Conservation (phyloP, 2,113 vertebrate genomes). For the Ameiurus melas region DNA sequence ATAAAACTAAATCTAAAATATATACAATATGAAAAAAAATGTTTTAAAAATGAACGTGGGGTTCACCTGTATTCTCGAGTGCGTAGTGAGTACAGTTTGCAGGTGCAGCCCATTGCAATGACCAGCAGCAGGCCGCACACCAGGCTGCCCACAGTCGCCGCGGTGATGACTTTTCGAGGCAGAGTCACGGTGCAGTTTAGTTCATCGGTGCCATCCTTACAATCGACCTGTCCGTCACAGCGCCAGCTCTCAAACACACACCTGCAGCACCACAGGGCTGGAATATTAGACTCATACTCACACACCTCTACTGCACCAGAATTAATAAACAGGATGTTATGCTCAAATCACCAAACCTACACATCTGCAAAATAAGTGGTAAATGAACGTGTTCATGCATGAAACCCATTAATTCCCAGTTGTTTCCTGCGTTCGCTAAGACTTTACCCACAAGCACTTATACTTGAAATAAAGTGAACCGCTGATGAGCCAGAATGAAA, state of each 20-base stretch:
- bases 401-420: not conserved
- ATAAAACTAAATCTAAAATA: not conserved
- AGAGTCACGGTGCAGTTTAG: constrained; percentile 81
- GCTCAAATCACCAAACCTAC: not conserved
- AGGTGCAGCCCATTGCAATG: constrained; percentile 89
- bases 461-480: not conserved
- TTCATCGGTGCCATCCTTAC: constrained; percentile 84
- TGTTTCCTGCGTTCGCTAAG: not conserved
- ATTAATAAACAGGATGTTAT: not conserved
- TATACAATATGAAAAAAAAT: not conserved
- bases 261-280: constrained; percentile 60
- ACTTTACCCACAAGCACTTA: not conserved
- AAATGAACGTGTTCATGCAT: not conserved
- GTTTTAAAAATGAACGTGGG: not conserved
- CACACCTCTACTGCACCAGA: not conserved
- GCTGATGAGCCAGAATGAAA: not conserved
- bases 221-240: constrained; percentile 88
- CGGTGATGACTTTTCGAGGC: constrained; percentile 88
- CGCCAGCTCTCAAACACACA: constrained; percentile 92
- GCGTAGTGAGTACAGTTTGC: constrained; percentile 86
- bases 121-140: constrained; percentile 87
- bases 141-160: constrained; percentile 85
- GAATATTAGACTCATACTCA: not conserved
- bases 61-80: constrained; percentile 79
- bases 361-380: not conserved